Evolutionary conservation across 2,888 invertebrate species (phyloP).

Genomic region (Serrognathus titanus): DNA sequence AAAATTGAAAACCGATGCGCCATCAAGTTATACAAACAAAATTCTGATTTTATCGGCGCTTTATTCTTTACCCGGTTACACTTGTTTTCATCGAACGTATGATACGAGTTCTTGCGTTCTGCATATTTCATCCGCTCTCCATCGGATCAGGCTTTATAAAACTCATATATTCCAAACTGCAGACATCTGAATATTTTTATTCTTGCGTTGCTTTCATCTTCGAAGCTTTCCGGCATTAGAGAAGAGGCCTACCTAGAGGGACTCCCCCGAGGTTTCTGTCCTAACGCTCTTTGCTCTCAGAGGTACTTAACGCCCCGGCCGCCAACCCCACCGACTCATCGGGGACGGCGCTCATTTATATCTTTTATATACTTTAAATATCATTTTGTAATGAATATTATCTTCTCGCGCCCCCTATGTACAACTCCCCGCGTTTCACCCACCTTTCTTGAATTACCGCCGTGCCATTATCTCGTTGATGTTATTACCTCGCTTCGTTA

Average conservation of each 20-base stretch:
- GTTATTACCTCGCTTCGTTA: too few relatives aligned
- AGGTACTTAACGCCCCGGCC: conserved; percentile 1
- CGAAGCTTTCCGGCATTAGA: conserved; percentile 12
- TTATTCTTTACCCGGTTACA: background rate
- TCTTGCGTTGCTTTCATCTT: conserved; percentile 21
- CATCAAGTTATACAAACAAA: background rate
- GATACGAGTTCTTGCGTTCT: conserved; percentile 6
- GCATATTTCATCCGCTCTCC: conserved; percentile 28
- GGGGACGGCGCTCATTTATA: conserved; percentile 7
- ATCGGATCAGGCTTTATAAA: conserved; percentile 24
- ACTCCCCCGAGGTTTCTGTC: conserved; percentile 5
- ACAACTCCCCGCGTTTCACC: background rate
- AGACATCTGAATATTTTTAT: conserved; percentile 30
- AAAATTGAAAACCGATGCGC: background rate
- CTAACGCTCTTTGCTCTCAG: background rate
- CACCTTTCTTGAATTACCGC: background rate
- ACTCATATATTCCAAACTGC: conserved; percentile 29
- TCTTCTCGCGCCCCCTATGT: background rate
- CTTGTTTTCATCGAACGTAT: background rate
- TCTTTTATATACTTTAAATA: conserved; percentile 8
- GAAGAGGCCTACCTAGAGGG: background rate
- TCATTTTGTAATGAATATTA: conserved; percentile 3
- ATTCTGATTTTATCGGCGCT: background rate
- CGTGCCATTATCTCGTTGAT: too few relatives aligned
- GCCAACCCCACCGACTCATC: conserved; percentile 2